Evolutionary conservation across 1,140 invertebrate species (phyloP), one percentile per base, ranked within the genome.

Genomic region (Pemphigus obesinymphae): DNA sequence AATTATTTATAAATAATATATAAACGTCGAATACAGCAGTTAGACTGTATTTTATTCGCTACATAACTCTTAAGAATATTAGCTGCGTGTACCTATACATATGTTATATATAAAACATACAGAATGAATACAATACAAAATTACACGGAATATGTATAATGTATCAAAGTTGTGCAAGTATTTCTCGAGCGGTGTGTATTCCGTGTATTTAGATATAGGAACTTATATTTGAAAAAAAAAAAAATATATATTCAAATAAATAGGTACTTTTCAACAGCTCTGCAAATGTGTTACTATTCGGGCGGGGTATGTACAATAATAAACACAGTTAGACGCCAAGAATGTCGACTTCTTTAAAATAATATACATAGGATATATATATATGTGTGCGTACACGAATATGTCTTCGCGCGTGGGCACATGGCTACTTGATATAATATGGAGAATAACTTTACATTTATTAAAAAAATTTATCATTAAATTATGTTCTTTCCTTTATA

Each of bases 391-490:
- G 13, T 20, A 43, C 66, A 31, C 70, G 45, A 48, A 73, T 37
- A 26, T 20, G 26, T 45, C 68, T 31, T 73, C 45, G 70, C 43
- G 50, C 45, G 43, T 73, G 70, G 45, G 70, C 70, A 73, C 26
- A 45, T n/a, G 26, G 70, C 70, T 73, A 73, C 70, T 73, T 31
- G 43, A 15, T 20, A 6, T 29, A 23, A 48, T 48, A 48, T 20
- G 26, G 26, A 73, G 70, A 73, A 73, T 50, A 50, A 73, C 50
- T 73, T 73, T 73, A 73, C 70, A 37, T 73, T 50, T 50, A 73
- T 73, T 50, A 73, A 48, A 48, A 20, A 20, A 31, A 48, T 70
- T 70, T 70, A 23, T 17, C 26, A 50, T 73, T 31, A 31, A 73
- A 31, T 50, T 48, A 73, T 31, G 43, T 73, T 26, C 26, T 48